Conservation (phyloP, 37 sponge, comb jelly and placozoan genomes). For the Hexactinellida sp. region DNA sequence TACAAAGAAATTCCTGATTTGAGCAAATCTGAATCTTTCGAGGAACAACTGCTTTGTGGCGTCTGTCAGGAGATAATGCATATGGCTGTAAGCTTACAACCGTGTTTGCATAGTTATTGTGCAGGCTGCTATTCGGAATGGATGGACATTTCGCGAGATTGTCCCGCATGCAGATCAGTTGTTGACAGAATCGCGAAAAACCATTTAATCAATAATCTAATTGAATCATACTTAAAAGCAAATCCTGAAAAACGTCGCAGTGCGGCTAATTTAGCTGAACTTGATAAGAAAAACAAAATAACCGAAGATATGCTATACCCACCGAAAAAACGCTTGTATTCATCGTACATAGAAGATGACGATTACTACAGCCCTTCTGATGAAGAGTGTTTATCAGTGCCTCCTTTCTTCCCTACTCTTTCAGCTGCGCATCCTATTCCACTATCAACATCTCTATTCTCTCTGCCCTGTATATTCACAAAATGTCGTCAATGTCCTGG, state of each 20-base stretch:
- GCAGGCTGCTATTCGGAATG: conserved; percentile 86
- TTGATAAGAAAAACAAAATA: conserved; percentile 73
- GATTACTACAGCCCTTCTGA: conserved; percentile 9
- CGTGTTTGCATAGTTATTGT: conserved; percentile 87
- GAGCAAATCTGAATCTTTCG: not conserved
- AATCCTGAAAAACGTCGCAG: conserved; percentile 47
- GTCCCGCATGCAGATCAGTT: conserved; percentile 66
- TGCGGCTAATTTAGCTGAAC: conserved; percentile 63
- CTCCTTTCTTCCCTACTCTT: not conserved
- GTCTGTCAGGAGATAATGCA: conserved; percentile 15
- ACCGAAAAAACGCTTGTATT: not conserved
- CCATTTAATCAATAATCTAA: conserved; percentile 77
- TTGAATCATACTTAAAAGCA: conserved; percentile 50
- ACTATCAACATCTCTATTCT: conserved; percentile 17
- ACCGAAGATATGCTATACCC: conserved; percentile 53
- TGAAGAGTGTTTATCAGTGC: not conserved
- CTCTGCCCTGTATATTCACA: not conserved
- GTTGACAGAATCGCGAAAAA: conserved; percentile 70
- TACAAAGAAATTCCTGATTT: not conserved
- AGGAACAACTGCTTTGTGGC: not conserved
- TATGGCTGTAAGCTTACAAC: conserved; percentile 53
- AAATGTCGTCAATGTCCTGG: conserved; percentile 73
- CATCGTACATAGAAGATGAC: not conserved
- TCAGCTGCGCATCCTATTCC: not conserved
- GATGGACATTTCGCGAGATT: conserved; percentile 64